Conservation (phyloP, 2,113 vertebrate genomes). For the Burhinus bistriatus region DNA sequence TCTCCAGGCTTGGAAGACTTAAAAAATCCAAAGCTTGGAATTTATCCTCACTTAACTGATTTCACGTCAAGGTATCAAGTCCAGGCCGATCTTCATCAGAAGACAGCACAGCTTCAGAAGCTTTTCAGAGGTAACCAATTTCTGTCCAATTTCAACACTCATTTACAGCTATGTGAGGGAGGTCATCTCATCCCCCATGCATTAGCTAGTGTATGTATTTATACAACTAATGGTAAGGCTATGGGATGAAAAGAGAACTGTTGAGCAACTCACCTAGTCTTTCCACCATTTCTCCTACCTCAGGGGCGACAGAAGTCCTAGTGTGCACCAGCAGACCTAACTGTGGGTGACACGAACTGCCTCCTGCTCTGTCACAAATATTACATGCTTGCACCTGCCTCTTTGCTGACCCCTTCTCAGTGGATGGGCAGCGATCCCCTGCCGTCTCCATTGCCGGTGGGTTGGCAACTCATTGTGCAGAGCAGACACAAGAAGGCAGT, state of each 20-base stretch:
- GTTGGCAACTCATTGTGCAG: accelerated
- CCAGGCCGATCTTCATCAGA: background rate
- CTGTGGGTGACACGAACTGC: accelerated
- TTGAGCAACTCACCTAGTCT: background rate
- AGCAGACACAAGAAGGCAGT: background rate
- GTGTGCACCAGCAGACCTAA: accelerated
- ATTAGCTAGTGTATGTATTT: background rate
- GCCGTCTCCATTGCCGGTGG: accelerated
- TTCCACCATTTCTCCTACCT: background rate
- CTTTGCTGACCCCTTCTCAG: background rate
- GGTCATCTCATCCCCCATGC: background rate
- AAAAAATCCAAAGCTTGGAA: background rate
- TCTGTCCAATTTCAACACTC: background rate
- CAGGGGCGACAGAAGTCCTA: background rate
- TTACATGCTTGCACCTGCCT: accelerated
- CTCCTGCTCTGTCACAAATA: background rate
- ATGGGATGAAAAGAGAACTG: background rate
- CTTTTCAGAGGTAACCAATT: background rate
- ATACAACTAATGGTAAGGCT: accelerated
- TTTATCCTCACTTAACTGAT: background rate
- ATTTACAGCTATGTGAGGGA: background rate
- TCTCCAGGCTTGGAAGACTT: background rate
- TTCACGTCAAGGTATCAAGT: background rate
- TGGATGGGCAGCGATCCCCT: accelerated
- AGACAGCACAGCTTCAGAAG: background rate